Evolutionary conservation across 2,113 vertebrate species (phyloP).

Genomic region (Zapus hudsonius): DNA sequence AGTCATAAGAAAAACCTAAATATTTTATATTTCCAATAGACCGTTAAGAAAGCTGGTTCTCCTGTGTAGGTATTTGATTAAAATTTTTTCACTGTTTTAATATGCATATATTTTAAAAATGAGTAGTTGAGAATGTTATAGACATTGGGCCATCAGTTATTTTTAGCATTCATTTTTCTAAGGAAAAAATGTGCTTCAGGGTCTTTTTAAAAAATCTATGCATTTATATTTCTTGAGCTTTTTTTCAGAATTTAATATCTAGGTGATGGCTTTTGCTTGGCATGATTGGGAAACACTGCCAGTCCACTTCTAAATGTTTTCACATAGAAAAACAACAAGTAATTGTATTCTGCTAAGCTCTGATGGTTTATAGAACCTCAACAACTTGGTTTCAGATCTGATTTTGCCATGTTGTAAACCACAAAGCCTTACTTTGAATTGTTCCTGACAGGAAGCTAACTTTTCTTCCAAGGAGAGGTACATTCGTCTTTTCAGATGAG

Average conservation of each 20-base stretch:
- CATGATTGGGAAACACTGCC: slow-evolving; percentile 40
- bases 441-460: slow-evolving; percentile 73
- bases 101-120: slow-evolving; percentile 75
- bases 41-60: slow-evolving; percentile 69
- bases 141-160: slow-evolving; percentile 49
- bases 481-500: slow-evolving; percentile 75
- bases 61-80: slow-evolving; percentile 73
- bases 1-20: slow-evolving; percentile 16
- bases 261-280: slow-evolving; percentile 54
- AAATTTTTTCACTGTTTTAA: slow-evolving; percentile 76
- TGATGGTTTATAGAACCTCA: slow-evolving; percentile 51
- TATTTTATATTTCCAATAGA: neutral
- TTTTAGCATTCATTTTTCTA: slow-evolving; percentile 62
- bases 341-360: slow-evolving; percentile 27
- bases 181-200: neutral
- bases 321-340: slow-evolving; percentile 43
- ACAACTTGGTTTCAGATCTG: neutral
- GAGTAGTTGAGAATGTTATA: slow-evolving; percentile 52
- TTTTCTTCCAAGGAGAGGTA: slow-evolving; percentile 75
- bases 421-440: slow-evolving; percentile 48
- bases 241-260: slow-evolving; percentile 27
- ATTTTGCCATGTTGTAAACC: slow-evolving; percentile 61
- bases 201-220: neutral
- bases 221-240: slow-evolving; percentile 32
- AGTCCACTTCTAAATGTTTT: slow-evolving; percentile 62